These are phyloP conservation scores for Holothuria leucospilota DNA, from an alignment of 53 echinoderm and acorn worm species.

Conservation along the genomic window DNA sequence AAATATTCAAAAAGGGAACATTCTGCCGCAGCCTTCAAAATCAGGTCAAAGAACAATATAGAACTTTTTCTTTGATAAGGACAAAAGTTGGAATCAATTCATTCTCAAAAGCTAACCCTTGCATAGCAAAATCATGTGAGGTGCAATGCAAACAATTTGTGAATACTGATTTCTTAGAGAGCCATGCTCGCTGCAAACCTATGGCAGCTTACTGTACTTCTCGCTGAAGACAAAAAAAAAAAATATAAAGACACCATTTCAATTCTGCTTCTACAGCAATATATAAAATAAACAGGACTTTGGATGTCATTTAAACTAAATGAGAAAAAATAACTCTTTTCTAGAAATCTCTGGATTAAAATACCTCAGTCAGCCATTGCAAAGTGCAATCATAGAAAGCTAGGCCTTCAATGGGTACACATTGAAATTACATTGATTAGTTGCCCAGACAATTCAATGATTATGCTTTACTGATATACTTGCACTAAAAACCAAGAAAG, in stretches of 20 bases:
- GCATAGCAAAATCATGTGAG: constrained; percentile 23
- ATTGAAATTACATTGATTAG: constrained; percentile 6
- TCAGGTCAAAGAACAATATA: too few species aligned
- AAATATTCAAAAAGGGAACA: too few species aligned
- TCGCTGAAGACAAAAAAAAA: too few species aligned
- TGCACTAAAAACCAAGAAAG: constrained; percentile 35
- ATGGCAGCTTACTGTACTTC: too few species aligned
- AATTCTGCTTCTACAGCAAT: not conserved
- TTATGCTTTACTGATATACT: constrained; percentile 1
- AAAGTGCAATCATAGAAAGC: constrained; percentile 22
- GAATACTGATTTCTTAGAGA: constrained; percentile 27
- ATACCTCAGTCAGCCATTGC: constrained; percentile 35
- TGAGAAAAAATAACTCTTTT: constrained; percentile 12
- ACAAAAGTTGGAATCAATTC: too few species aligned
- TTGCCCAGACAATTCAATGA: not conserved
- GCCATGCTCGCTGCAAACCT: too few species aligned
- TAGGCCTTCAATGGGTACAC: constrained; percentile 18
- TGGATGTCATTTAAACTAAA: constrained; percentile 12
- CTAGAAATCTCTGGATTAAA: constrained; percentile 35
- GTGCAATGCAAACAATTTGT: constrained; percentile 41
- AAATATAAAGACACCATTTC: not conserved
- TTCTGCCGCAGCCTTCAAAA: too few species aligned
- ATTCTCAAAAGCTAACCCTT: constrained; percentile 18
- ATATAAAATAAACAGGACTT: constrained; percentile 37
- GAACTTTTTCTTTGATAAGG: too few species aligned